Evolutionary conservation across 1,140 invertebrate species (phyloP).

Genomic region (Homalodisca vitripennis): DNA sequence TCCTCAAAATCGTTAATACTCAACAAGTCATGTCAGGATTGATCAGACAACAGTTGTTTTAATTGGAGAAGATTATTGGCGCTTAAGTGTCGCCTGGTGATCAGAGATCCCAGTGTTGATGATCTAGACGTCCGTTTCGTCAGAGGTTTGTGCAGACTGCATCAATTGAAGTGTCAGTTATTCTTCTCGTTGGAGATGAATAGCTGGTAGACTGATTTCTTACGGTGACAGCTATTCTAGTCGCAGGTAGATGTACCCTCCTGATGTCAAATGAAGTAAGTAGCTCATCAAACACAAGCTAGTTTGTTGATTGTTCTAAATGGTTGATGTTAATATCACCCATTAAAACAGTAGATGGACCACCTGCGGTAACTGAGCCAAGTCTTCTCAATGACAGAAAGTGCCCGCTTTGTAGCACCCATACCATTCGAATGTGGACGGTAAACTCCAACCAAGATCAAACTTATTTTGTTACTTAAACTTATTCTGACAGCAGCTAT

Average conservation of each 20-base stretch:
- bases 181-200: too few relatives aligned
- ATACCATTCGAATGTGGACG: neutral
- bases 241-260: neutral
- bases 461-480: neutral
- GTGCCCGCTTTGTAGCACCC: neutral
- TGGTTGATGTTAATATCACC: too few relatives aligned
- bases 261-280: neutral
- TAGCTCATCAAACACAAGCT: neutral
- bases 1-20: neutral
- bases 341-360: too few relatives aligned
- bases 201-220: neutral
- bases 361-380: too few relatives aligned
- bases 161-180: neutral
- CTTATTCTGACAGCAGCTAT: neutral
- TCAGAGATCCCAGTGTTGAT: neutral
- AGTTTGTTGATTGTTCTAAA: neutral
- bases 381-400: neutral
- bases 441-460: neutral
- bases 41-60: neutral
- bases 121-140: neutral
- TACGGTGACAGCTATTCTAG: neutral
- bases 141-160: neutral
- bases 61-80: neutral
- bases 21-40: neutral
- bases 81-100: neutral